These are phyloP conservation scores for Virgularia gustaviana DNA, from an alignment of 92 coral and sea anemone genomes.

Conservation along the genomic window DNA sequence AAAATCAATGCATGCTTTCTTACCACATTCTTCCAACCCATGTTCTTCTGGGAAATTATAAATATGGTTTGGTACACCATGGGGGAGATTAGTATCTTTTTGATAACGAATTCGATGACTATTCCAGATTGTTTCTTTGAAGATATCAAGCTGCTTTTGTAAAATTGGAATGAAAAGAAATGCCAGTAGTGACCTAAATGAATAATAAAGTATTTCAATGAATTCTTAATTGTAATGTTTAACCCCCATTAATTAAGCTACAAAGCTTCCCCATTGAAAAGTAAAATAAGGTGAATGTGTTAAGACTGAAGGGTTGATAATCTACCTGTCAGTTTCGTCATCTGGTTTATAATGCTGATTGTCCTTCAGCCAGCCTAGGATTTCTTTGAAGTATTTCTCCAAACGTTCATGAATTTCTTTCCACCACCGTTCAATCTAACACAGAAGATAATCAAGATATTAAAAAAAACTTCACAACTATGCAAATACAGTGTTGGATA, in stretches of 20 bases:
- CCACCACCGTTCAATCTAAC: constrained; percentile 35
- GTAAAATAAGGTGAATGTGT: too few relatives aligned
- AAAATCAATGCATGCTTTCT: constrained; percentile 6
- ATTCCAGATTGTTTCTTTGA: constrained; percentile 33
- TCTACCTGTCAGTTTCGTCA: constrained; percentile 20
- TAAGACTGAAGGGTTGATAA: too few relatives aligned
- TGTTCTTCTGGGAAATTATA: constrained; percentile 23
- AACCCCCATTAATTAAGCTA: neutral
- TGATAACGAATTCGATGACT: constrained; percentile 20
- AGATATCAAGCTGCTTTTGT: constrained; percentile 27
- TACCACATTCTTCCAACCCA: constrained; percentile 35
- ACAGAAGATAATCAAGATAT: neutral
- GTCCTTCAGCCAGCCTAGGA: constrained; percentile 16
- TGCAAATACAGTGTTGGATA: neutral
- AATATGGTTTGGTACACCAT: constrained; percentile 33
- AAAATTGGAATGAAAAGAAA: constrained; percentile 23
- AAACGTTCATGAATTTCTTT: constrained; percentile 23
- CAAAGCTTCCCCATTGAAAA: neutral
- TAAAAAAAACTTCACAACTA: neutral
- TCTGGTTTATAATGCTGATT: constrained; percentile 27
- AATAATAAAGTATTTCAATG: neutral
- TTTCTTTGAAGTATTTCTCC: constrained; percentile 22
- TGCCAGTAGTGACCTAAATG: constrained; percentile 19
- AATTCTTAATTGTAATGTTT: constrained; percentile 5
- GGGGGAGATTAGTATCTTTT: constrained; percentile 25